Evolutionary conservation across 2,113 vertebrate genomes (phyloP).

Genomic region (Chionomys nivalis): DNA sequence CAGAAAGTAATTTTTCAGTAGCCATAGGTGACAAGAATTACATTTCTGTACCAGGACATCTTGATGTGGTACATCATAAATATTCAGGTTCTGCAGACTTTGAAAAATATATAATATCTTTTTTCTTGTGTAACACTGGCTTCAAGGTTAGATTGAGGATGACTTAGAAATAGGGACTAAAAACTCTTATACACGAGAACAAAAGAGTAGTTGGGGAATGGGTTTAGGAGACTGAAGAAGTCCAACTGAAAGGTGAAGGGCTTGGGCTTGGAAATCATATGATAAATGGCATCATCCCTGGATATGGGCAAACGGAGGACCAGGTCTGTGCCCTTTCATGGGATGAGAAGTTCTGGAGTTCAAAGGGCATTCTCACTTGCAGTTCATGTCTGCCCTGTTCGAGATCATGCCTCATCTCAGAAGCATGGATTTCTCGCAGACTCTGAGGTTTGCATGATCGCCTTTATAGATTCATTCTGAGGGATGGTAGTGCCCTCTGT

Average conservation of each 20-base stretch:
- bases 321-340: not conserved
- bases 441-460: not conserved
- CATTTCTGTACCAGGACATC: conserved; percentile 77
- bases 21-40: conserved; percentile 72
- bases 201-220: conserved; percentile 34
- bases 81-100: conserved; percentile 70
- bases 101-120: conserved; percentile 63
- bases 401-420: not conserved
- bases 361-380: not conserved
- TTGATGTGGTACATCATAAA: conserved; percentile 69
- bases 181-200: conserved; percentile 11
- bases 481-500: not conserved
- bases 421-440: not conserved
- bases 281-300: not conserved
- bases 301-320: not conserved
- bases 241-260: not conserved
- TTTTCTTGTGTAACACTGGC: conserved; percentile 53
- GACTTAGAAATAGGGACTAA: conserved; percentile 62
- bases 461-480: not conserved
- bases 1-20: conserved; percentile 79
- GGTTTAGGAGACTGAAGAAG: not conserved
- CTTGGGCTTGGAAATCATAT: not conserved
- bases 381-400: not conserved
- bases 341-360: not conserved
- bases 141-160: conserved; percentile 67